phyloP scores from a whole-genome alignment of 2,888 invertebrate species.

The Pristionchus maxplancki region DNA sequence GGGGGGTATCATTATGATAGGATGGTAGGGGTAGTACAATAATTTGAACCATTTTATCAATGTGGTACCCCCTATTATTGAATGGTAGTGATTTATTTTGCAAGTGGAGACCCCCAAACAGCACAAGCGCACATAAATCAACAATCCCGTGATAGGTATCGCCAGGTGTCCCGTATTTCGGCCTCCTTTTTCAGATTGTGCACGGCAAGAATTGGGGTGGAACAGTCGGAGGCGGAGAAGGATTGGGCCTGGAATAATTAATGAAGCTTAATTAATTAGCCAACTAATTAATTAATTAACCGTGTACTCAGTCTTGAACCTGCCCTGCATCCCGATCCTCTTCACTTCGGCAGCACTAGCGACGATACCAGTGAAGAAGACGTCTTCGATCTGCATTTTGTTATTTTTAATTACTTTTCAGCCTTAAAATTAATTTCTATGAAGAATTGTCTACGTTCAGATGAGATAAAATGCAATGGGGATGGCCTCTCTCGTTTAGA shows the following conservation, averaged over 20 bases:
- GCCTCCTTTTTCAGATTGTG: background rate
- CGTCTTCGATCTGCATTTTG: constrained; percentile 22
- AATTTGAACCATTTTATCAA: too few species aligned
- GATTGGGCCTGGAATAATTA: background rate
- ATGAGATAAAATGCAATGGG: too few species aligned
- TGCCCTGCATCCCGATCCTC: background rate
- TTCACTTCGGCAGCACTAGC: constrained; percentile 6
- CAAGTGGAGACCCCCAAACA: too few species aligned
- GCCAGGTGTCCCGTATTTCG: background rate
- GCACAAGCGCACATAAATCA: too few species aligned
- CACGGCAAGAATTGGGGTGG: background rate
- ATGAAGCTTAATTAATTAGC: background rate
- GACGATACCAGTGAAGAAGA: constrained; percentile 47
- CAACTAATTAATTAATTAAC: background rate
- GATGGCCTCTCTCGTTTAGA: too few species aligned
- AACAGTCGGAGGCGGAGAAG: background rate
- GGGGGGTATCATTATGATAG: too few species aligned
- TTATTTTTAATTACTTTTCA: too few species aligned
- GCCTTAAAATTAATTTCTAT: too few species aligned
- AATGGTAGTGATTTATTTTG: too few species aligned
- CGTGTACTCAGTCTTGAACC: background rate
- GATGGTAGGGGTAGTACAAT: too few species aligned
- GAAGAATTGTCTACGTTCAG: too few species aligned
- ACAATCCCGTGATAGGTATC: background rate
- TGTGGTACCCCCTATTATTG: too few species aligned